Evolutionary conservation across 2,113 vertebrate species (phyloP), one percentile per base, ranked within the genome.

Genomic region (Excalfactoria chinensis): DNA sequence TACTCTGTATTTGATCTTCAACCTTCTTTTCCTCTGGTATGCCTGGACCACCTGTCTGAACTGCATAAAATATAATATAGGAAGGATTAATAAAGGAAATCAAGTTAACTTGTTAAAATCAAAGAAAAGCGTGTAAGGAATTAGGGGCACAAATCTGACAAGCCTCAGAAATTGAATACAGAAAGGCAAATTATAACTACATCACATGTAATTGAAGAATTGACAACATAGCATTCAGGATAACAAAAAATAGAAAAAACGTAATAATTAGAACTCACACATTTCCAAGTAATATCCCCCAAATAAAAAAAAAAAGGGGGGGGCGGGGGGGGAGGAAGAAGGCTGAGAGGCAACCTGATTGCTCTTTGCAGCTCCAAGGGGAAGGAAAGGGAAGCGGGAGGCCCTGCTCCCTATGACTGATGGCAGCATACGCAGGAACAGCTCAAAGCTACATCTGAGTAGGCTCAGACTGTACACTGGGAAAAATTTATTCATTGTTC

Each of bases 1-100:
- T 97, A 98, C 98, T 98, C 97, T 97, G 97, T 81, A 97, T 96
- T 35, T 97, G 97, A 92, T 92, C 67, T 86, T 97, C 97, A 84
- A 92, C 51, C 88, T 97, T 98, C 95, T 97, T 98, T 83, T 97
- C 96, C 1, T 95, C 97, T 86, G 96, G 95, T 80, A 97, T 95
- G 4, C 77, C 79, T 4, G 97, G 96, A 88, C 94, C 97, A 34
- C 98, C 98, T 93, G 97, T 98, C 94, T 98, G 97, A 97, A 98
- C 98, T 98, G 73, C 95, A 89, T 37, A 96, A 93, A 93, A 63
- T 37, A 94, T 53, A 95, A 84, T 11, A 83, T 2, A 85, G 10
- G 80, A 6, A 49, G 17, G 66, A 95, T 95, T 88, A 96, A 90
- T 85, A 53, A 30, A 86, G 22, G 14, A 87, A 93, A 89, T 37